These are phyloP conservation scores for Himalopsyche kuldschensis DNA, from an alignment of 2,888 invertebrate species.

Conservation along the genomic window DNA sequence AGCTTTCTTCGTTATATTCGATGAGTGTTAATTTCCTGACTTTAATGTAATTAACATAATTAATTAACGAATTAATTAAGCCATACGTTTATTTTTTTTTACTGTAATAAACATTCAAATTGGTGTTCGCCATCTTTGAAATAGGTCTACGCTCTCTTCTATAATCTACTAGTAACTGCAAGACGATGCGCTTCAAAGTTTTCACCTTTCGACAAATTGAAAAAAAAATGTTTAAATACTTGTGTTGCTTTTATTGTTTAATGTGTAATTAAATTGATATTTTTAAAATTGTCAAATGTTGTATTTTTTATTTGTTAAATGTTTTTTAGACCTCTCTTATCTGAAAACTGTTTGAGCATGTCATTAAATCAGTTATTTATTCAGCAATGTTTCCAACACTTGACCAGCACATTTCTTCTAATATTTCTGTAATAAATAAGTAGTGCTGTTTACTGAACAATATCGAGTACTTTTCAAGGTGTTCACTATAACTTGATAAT, in stretches of 20 bases:
- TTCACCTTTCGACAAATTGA: neutral
- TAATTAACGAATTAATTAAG: too few species aligned
- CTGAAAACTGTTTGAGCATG: neutral
- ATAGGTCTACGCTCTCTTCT: neutral
- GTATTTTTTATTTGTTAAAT: neutral
- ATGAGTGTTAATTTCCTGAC: too few species aligned
- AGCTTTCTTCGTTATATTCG: too few species aligned
- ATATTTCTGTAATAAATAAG: too few species aligned
- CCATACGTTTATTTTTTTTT: too few species aligned
- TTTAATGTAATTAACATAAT: too few species aligned
- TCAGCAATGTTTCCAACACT: neutral
- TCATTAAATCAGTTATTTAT: neutral
- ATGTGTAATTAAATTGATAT: neutral
- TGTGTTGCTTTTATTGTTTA: neutral
- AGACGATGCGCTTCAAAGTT: neutral
- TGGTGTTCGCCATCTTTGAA: neutral
- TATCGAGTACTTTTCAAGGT: too few species aligned
- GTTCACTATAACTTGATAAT: too few species aligned
- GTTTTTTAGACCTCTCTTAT: neutral
- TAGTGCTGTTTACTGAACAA: too few species aligned
- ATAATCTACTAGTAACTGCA: neutral
- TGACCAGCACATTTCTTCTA: too few species aligned
- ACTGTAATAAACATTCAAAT: neutral
- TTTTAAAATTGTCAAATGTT: neutral
- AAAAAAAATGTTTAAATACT: neutral